Conservation (phyloP, 1,140 invertebrate genomes). For the Drosophila melanica region DNA sequence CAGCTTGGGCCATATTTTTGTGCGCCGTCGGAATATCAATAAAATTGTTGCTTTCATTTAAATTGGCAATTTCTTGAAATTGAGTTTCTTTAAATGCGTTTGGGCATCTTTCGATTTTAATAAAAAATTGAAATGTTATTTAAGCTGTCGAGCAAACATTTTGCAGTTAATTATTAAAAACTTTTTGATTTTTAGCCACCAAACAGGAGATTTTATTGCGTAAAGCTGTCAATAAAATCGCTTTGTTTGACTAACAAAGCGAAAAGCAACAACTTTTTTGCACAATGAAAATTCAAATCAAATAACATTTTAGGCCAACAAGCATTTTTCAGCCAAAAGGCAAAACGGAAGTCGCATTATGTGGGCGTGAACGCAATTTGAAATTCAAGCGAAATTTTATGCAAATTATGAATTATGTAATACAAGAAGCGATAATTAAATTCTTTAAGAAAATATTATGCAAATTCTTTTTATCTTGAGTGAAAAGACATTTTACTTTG, state of each 20-base stretch:
- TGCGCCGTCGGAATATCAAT: neutral
- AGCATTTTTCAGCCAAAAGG: neutral
- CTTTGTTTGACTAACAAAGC: slow-evolving; percentile 21
- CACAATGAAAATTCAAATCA: slow-evolving; percentile 37
- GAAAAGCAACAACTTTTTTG: slow-evolving; percentile 18
- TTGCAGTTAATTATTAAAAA: slow-evolving; percentile 23
- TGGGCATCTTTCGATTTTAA: neutral
- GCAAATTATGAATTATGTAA: slow-evolving; percentile 71
- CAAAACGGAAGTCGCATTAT: slow-evolving; percentile 22
- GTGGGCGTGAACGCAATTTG: slow-evolving; percentile 20
- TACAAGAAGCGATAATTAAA: slow-evolving; percentile 62
- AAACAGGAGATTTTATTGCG: slow-evolving; percentile 19
- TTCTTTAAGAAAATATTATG: slow-evolving; percentile 64
- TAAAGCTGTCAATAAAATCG: slow-evolving; percentile 19
- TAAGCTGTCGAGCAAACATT: slow-evolving; percentile 13
- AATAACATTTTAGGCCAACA: slow-evolving; percentile 24
- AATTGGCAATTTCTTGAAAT: slow-evolving; percentile 27
- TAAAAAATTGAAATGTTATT: neutral
- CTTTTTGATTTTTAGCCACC: slow-evolving; percentile 19
- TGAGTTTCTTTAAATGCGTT: slow-evolving; percentile 11
- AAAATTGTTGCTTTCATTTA: slow-evolving; percentile 21
- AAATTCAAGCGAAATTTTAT: slow-evolving; percentile 60
- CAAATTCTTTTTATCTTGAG: slow-evolving; percentile 10
- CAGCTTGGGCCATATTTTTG: slow-evolving; percentile 13
- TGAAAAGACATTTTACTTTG: neutral